These are phyloP conservation scores for Stenodera caucasica DNA, from an alignment of 2,888 invertebrate species.

Conservation along the genomic window DNA sequence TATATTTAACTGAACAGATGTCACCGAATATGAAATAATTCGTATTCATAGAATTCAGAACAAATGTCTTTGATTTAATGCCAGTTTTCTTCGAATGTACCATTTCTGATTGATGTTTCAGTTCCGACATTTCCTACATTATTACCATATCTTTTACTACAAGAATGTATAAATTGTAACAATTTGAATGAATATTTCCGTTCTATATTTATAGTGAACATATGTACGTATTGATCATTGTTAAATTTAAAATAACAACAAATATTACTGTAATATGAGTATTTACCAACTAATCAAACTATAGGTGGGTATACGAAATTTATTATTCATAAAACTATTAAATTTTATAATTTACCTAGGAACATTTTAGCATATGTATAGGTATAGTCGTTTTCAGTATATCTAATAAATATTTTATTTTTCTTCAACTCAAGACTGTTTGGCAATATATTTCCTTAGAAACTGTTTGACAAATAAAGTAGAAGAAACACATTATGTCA, in stretches of 20 bases:
- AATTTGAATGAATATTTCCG: conserved; percentile 1
- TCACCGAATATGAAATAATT: conserved; percentile 1
- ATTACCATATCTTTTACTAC: neutral
- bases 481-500: conserved; percentile 30
- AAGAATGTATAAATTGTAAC: neutral
- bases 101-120: conserved; percentile 1
- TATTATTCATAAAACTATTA: neutral
- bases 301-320: neutral
- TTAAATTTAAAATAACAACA: neutral
- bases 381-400: conserved; percentile 15
- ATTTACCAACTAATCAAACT: neutral
- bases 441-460: conserved; percentile 28
- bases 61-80: conserved; percentile 5
- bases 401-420: conserved; percentile 26
- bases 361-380: neutral
- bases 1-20: conserved; percentile 5
- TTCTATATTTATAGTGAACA: neutral
- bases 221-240: neutral
- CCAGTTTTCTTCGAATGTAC: neutral
- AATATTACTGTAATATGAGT: neutral
- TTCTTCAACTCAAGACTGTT: conserved; percentile 10
- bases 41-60: conserved; percentile 1
- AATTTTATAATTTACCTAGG: neutral
- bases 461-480: conserved; percentile 35
- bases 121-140: neutral